Evolutionary conservation across 2,888 invertebrate genomes (phyloP), one percentile per base, ranked within the genome.

Genomic region (Synergus gifuensis): DNA sequence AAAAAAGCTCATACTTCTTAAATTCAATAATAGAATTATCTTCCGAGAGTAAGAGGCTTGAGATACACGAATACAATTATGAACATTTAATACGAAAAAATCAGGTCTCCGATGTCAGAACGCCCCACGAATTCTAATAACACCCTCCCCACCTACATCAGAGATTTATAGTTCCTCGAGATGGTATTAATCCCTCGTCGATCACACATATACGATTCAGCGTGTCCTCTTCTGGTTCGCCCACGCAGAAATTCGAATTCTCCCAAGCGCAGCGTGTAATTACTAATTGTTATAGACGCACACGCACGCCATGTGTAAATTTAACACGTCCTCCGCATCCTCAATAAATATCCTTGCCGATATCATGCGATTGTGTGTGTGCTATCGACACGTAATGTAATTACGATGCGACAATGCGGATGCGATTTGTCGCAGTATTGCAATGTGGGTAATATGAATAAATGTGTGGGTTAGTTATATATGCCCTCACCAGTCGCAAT

Each of bases 201-300:
- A 58, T 9, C 58, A 58, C 58, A 62, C 22, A 14, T 12, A 4
- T 28, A 62, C 28, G 49, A 73, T 73, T 49, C 49, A 11, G 22
- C 28, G 49, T 73, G 69, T 73, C 49, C 49, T 54, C 69, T 49
- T 49, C 46, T 49, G 69, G 28, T 73, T 81, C 85, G 87, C 87
- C 87, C 83, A 87, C 87, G 85, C 80, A 69, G 64, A 84, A 81
- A 83, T 81, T 78, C 85, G 86, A 86, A 82, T 80, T 85, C 85
- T 78, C 82, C 69, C 80, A 80, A 58, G 49, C n/a, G 14, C 76
- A 42, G 42, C 80, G 46, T 82, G 85, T 87, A 86, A 87, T 87
- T 87, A 86, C 87, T 87, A 86, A 87, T 87, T 87, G 87, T 86
- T 85, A 85, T 85, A 85, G 85, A 86, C 81, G 80, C 78, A 78